Conservation (phyloP, 2,888 invertebrate species). For the Thumatha senex region DNA sequence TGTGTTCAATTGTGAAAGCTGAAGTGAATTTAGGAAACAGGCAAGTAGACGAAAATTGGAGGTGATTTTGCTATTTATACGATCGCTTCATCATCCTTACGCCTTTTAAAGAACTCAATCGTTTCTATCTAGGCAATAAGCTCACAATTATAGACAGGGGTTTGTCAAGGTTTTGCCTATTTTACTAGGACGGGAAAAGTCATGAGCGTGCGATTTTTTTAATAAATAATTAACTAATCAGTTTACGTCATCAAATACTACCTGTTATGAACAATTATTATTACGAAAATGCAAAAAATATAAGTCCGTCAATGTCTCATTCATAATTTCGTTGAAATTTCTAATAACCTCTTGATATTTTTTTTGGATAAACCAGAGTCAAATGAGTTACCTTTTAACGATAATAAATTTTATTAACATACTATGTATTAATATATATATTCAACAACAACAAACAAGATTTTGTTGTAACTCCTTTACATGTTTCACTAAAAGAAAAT, state of each 20-base stretch:
- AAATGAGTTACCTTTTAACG: too few species aligned
- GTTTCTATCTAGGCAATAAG: too few species aligned
- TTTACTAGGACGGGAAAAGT: constrained; percentile 7
- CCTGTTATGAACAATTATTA: too few species aligned
- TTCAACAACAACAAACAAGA: constrained; percentile 15
- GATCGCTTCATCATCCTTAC: too few species aligned
- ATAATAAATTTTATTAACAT: constrained; percentile 2
- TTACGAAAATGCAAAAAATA: too few species aligned
- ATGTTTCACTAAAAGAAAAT: too few species aligned
- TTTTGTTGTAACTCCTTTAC: constrained; percentile 13
- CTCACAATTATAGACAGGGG: background rate
- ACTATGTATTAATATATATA: constrained; percentile 14
- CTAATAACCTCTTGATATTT: too few species aligned
- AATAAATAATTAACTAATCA: too few species aligned
- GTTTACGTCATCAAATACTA: too few species aligned
- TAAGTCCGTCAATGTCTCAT: constrained; percentile 20
- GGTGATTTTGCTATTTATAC: constrained; percentile 5
- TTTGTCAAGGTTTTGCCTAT: constrained; percentile 6
- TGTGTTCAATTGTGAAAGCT: constrained; percentile 35
- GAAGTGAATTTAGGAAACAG: constrained; percentile 21
- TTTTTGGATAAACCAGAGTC: too few species aligned
- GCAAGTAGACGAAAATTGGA: constrained; percentile 18
- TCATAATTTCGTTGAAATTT: constrained; percentile 20
- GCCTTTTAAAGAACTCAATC: too few species aligned
- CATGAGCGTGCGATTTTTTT: too few species aligned